Conservation (phyloP, 2,888 invertebrate genomes). For the Pyrrhia umbra region DNA sequence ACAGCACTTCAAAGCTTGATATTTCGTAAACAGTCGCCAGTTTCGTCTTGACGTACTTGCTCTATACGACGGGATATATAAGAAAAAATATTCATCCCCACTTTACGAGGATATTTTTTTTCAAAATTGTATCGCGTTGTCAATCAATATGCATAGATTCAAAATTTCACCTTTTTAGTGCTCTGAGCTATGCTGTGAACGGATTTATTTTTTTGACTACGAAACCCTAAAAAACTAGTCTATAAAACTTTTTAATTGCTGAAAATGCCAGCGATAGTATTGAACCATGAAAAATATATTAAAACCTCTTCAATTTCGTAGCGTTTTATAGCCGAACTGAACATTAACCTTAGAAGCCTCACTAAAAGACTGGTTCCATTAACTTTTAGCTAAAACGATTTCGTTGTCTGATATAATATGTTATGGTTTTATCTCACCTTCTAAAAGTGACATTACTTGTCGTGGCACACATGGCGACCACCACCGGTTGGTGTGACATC, state of each 20-base stretch:
- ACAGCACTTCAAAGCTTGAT: too few species aligned
- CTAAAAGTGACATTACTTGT: constrained; percentile 29
- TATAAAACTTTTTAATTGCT: background rate
- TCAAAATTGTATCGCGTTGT: too few species aligned
- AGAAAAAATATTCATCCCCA: too few species aligned
- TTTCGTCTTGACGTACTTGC: too few species aligned
- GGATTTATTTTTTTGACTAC: too few species aligned
- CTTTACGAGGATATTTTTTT: too few species aligned
- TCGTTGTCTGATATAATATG: constrained; percentile 48
- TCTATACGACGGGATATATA: too few species aligned
- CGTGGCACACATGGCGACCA: constrained; percentile 5
- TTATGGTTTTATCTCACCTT: constrained; percentile 24
- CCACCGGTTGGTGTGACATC: background rate
- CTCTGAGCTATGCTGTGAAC: too few species aligned
- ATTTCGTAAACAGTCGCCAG: too few species aligned
- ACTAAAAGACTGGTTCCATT: constrained; percentile 28
- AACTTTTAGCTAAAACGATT: constrained; percentile 40
- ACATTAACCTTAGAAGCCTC: background rate
- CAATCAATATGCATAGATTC: too few species aligned
- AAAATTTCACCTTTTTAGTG: too few species aligned
- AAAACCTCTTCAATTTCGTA: constrained; percentile 3
- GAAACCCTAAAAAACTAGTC: too few species aligned
- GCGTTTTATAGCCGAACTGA: background rate
- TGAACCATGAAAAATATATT: background rate
- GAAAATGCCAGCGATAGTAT: background rate